Evolutionary conservation across 2,888 invertebrate genomes (phyloP), one percentile per base, ranked within the genome.

Genomic region (Aquatica leii): DNA sequence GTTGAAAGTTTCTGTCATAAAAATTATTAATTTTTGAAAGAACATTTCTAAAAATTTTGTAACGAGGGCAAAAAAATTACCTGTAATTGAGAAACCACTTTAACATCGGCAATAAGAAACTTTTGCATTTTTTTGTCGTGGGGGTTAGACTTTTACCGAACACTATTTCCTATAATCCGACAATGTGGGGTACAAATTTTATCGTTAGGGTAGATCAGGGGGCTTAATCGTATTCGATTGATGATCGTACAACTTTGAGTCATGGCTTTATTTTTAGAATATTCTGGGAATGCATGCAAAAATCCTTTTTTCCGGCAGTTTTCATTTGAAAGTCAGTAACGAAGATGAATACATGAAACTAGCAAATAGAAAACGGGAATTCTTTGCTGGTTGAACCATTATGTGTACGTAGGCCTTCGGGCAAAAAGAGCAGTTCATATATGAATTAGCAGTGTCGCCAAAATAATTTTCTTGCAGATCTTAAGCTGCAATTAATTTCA

Each of bases 281-380:
- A 48, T 57, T 49, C 56, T 34, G 56, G 17, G 48, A 57, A 57
- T 49, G 56, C 24, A 54, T 51, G 34, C 24, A 74, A 74, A 74
- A 76, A 75, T 73, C n/a, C n/a, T n/a, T n/a, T 77, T 78, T 78
- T 77, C 77, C 77, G 76, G 72, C 75, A 76, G 76, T 77, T 78
- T 76, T 78, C 76, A 77, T 77, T 76, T 75, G 67, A 73, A 76
- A 74, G 72, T 73, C 74, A 71, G 69, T 67, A 69, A 72, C 68
- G 71, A 72, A n/a, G n/a, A 72, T 66, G 67, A 63, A 69, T 68
- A 72, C 72, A 72, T 68, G 70, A 71, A 75, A 75, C 73, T 71
- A 74, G 76, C 73, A 77, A 77, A 77, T 77, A 76, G n/a, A n/a
- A 76, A 77, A 77, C 76, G 72, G 71, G 73, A 71, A 73, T 66